Base-by-base conservation (phyloP, 2,888 invertebrate species). In the Steinernema scapterisci region DNA sequence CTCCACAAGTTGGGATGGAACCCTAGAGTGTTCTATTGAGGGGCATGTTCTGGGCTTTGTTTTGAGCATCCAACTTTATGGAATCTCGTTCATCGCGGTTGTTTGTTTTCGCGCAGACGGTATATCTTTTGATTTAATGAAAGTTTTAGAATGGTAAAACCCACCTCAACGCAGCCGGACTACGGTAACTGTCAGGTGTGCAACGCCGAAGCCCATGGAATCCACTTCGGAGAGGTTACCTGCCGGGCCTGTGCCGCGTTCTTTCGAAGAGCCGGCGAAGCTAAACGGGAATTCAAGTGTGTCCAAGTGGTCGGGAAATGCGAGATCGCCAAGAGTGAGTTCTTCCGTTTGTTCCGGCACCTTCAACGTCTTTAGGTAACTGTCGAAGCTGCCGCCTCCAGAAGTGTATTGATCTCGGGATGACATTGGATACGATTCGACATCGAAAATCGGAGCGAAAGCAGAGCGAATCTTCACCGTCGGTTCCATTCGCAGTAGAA, bases 171-270 rank as follows among this genome's bases (percentile, higher is more conserved):
- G 45, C 45, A 5, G 23, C 21, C n/a, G 54, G 54, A 54, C 25
- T 21, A 23, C 54, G 45, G 45, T 19, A 19, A n/a, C 13, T 74
- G 74, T 38, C 48, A 71, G 21, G 71, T 74, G 3, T 74, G 74
- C 27, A 71, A 71, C 31, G 70, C 71, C 9, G 46, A 71, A 54
- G 74, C 74, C 19, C 70, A 74, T 27, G 74, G 74, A 3, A 51
- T 74, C 31, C 74, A 74, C 72, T 74, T 74, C 38, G 71, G 71
- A 23, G 74, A 71, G 44, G 71, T 71, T 27, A 71, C 74, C 0
- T 74, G 74, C 44, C 71, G 74, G 23, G 74, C 74, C 16, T 74
- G 74, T 51, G 74, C 74, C 51, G 74, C 74, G 19, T 74, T 74
- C 46, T 74, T 54, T n/a, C 48, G 72, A 72, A 21, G 72, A 25